phyloP scores from a whole-genome alignment of 1,140 invertebrate genomes.

The Hycleus cichorii region DNA sequence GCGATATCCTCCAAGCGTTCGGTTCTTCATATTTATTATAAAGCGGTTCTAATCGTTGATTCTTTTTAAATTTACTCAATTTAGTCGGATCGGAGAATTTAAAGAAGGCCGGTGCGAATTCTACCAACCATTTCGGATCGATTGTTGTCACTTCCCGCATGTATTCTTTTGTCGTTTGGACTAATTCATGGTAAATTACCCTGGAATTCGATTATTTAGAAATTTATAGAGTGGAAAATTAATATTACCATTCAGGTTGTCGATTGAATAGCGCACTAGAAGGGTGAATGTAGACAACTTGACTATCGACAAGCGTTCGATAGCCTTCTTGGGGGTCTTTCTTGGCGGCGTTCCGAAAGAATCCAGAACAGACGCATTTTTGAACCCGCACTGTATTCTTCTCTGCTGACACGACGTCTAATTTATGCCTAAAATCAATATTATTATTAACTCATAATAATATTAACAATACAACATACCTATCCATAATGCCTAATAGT shows the following conservation, averaged over 20 bases:
- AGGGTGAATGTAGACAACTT: conserved; percentile 99
- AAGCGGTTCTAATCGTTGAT: conserved; percentile 94
- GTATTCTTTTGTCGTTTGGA: conserved; percentile 99
- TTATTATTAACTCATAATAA: too few species aligned
- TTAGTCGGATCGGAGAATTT: conserved; percentile 99
- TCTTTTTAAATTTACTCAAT: conserved; percentile 98
- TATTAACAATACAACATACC: too few species aligned
- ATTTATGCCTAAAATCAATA: conserved; percentile 63
- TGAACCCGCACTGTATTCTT: conserved; percentile 94
- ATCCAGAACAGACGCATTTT: conserved; percentile 98
- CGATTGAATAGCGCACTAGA: conserved; percentile 95
- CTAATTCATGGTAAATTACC: conserved; percentile 98
- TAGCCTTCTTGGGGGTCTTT: conserved; percentile 99
- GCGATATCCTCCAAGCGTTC: conserved; percentile 97
- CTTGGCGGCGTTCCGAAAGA: conserved; percentile 98
- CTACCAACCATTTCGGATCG: conserved; percentile 98
- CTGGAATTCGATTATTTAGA: conserved; percentile 42
- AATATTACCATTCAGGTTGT: conserved; percentile 89
- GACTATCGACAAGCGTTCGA: conserved; percentile 92
- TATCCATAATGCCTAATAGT: conserved; percentile 95
- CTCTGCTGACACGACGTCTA: conserved; percentile 94
- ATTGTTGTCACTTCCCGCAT: conserved; percentile 99
- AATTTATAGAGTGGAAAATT: conserved; percentile 4
- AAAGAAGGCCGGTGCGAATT: conserved; percentile 98
- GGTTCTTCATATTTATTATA: conserved; percentile 99